Base-by-base conservation (phyloP, 2,888 invertebrate genomes). In the Tetropium fuscum region DNA sequence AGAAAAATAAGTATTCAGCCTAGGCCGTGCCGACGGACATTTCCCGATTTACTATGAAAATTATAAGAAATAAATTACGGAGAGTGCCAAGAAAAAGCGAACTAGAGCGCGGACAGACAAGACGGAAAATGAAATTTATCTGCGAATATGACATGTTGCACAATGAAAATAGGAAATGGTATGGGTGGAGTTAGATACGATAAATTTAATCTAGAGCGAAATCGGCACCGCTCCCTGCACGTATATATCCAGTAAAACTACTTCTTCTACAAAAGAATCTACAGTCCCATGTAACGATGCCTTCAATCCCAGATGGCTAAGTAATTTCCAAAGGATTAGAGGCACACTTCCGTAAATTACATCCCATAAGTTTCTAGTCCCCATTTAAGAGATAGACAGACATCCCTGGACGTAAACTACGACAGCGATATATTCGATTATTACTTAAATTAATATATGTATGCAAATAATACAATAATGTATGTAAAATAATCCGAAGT, bases 241-340 rank as follows among this genome's bases (percentile, higher is more conserved):
- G 40, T 40, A 51, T n/a, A n/a, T 51, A 51, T 51, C 40, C 25
- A 51, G 40, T 51, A 40, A 51, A 51, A 40, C 40, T 51, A 38
- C 16, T 51, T 27, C 40, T 40, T 22, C 11, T 51, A 40, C 38
- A 40, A 51, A 18, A 15, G 40, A 25, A 25, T 40, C 8, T 10
- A 40, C 15, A 16, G 51, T 27, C 27, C 27, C 11, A 18, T 40
- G 40, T 38, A 51, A 51, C 51, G 51, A 51, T 10, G 51, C 38
- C 22, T 44, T 40, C 51, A 19, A 16, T 51, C 40, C 40, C 51
- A 51, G 38, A 40, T 40, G 51, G 25, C 51, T 51, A 22, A 51
- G 51, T 51, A 38, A 51, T 51, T 51, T 51, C 34, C 27, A 15
- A 8, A 10, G 51, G 40, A 51, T 51, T 27, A 27, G 25, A 51